Base-by-base conservation (phyloP, 2,113 vertebrate species). In the Lanius collurio region DNA sequence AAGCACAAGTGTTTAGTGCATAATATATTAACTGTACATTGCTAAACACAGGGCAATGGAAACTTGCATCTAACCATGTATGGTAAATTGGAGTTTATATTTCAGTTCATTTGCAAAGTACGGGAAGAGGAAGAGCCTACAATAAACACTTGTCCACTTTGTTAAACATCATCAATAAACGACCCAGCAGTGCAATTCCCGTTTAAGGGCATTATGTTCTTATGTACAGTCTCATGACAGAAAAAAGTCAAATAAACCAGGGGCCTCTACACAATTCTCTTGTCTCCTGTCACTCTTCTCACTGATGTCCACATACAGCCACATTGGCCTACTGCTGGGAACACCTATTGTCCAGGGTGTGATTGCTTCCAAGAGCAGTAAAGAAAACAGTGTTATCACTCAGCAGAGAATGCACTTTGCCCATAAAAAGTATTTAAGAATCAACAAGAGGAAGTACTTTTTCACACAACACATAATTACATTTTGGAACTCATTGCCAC, bases 381-480 rank as follows among this genome's bases (percentile, higher is more conserved):
- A 50, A 94, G 77, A 81, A 95, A 91, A 73, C 65, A 87, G 70
- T 47, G 46, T 91, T 93, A 77, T 83, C 87, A 93, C 89, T 95
- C 95, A 94, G 78, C 87, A 80, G 78, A 83, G 89, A 91, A 91
- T 0, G 9, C 74, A 69, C 52, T 91, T 88, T 90, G 82, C 91
- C 75, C 63, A 53, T 85, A 85, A 80, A 30, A 93, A 94, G 81
- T 85, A 93, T 95, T 91, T 95, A 94, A 94, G 80, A 63, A 83
- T 76, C 79, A 95, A 70, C 7, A 5, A 92, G 91, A 96, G 96
- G 96, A 97, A 97, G 88, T 86, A 74, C 92, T 96, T 95, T 93
- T 95, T 97, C 96, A 97, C 56, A 86, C 90, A 94, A 80, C 96
- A 97, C 96, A 0, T 96, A 94, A 93, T 97, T 95, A 93, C 33